Base-by-base conservation (phyloP, 2,888 invertebrate species). In the Camptogramma bilineatum region DNA sequence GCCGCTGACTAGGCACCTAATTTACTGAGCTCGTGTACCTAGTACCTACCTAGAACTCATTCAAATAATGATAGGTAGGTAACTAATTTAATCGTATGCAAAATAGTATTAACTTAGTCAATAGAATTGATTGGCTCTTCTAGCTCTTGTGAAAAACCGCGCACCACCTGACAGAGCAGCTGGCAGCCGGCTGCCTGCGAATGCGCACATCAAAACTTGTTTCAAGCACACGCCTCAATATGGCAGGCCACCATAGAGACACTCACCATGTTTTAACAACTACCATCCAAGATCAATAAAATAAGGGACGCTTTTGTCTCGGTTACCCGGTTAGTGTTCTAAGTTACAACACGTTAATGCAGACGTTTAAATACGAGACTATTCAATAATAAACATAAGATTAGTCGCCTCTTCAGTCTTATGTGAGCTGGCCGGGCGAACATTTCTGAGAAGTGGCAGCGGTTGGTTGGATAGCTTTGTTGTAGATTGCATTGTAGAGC, bases 121-220 rank as follows among this genome's bases (percentile, higher is more conserved):
- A 52, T 69, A 64, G 61, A 69, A 69, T 48, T 53, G 46, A 68
- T 75, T 71, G 53, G 24, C 65, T 76, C 77, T 77, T 77, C 77
- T 82, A 82, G 82, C 80, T 81, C 81, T 77, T 79, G 81, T 72
- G 78, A 86, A 84, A 87, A 86, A 87, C 85, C 86, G 82, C 87
- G 78, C 81, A 87, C 87, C 91, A 91, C 90, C 91, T 91, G 91
- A 91, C 89, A 84, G 79, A 84, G 82, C 90, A 91, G 90, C 88
- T 90, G 91, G 84, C 89, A 79, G 86, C 86, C 90, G 89, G 87
- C 84, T 84, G 86, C 83, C 81, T 84, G 84, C 84, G 85, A 82
- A 80, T 85, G 86, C 82, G 83, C 83, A 83, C 83, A 81, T 83
- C 85, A 76, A 90, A 92, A 91, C 91, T 88, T 77, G 91, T 92